Evolutionary conservation across 2,797 vertebrate species (phyloP).

Genomic region (Chromis chromis): DNA sequence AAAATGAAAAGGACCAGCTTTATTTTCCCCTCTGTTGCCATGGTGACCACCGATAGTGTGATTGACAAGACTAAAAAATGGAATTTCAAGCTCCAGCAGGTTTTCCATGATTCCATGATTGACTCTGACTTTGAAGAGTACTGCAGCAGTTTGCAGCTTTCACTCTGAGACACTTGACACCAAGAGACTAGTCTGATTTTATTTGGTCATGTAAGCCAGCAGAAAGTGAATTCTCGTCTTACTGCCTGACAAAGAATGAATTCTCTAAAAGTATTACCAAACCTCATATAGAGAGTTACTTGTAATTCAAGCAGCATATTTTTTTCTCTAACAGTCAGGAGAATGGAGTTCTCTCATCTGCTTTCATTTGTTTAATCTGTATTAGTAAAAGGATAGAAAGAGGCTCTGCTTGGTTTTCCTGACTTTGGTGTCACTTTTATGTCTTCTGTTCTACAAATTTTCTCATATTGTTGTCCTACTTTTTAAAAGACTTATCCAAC

Average conservation of each 20-base stretch:
- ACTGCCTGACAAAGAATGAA: neutral
- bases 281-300: neutral
- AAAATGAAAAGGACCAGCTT: constrained; percentile 9
- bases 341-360: neutral
- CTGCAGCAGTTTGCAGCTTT: constrained; percentile 46
- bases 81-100: constrained; percentile 74
- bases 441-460: no score
- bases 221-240: constrained; percentile 18
- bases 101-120: constrained; percentile 63
- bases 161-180: constrained; percentile 26
- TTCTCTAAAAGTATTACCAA: constrained; percentile 9
- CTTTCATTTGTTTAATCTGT: neutral
- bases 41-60: constrained; percentile 64
- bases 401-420: no score
- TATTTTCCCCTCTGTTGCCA: constrained; percentile 60
- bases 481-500: neutral
- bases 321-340: neutral
- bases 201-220: constrained; percentile 23
- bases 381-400: neutral
- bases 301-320: neutral
- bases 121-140: constrained; percentile 50
- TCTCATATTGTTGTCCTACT: neutral
- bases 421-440: no score
- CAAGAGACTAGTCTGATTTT: constrained; percentile 26
- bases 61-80: constrained; percentile 73